phyloP scores from a whole-genome alignment of 2,888 invertebrate genomes.

The Drosophila affinis region DNA sequence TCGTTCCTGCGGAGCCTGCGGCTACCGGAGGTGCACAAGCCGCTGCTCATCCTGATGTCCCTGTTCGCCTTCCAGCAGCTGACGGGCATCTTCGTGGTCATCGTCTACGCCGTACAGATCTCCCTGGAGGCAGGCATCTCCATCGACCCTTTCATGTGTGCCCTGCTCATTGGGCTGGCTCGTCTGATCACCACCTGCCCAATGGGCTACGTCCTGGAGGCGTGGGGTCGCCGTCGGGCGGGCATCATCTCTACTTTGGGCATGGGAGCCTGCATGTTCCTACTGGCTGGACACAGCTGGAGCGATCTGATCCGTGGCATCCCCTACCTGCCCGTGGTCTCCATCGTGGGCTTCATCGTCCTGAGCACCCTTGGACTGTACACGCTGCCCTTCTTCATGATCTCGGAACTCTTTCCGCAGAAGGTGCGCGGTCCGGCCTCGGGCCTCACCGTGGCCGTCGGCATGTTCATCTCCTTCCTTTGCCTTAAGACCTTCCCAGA shows the following conservation, averaged over 20 bases:
- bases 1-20: slow-evolving; percentile 71
- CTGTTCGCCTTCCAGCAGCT: slow-evolving; percentile 89
- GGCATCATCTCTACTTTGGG: slow-evolving; percentile 87
- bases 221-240: slow-evolving; percentile 87
- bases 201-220: slow-evolving; percentile 87
- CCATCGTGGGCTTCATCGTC: slow-evolving; percentile 82
- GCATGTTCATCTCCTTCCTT: slow-evolving; percentile 87
- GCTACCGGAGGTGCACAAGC: slow-evolving; percentile 83
- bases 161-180: slow-evolving; percentile 87
- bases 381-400: slow-evolving; percentile 90
- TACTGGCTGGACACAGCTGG: slow-evolving; percentile 85
- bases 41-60: slow-evolving; percentile 85
- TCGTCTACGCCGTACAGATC: slow-evolving; percentile 89
- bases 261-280: slow-evolving; percentile 86
- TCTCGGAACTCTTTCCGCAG: slow-evolving; percentile 89
- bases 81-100: slow-evolving; percentile 89
- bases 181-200: slow-evolving; percentile 87
- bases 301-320: slow-evolving; percentile 65
- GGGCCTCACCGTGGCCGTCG: slow-evolving; percentile 87
- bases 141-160: slow-evolving; percentile 88
- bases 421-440: slow-evolving; percentile 87
- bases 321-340: slow-evolving; percentile 76
- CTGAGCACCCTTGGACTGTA: slow-evolving; percentile 85
- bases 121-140: slow-evolving; percentile 86
- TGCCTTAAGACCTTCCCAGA: slow-evolving; percentile 88